phyloP scores from a whole-genome alignment of 2,113 vertebrate species.

The Gallinago media region DNA sequence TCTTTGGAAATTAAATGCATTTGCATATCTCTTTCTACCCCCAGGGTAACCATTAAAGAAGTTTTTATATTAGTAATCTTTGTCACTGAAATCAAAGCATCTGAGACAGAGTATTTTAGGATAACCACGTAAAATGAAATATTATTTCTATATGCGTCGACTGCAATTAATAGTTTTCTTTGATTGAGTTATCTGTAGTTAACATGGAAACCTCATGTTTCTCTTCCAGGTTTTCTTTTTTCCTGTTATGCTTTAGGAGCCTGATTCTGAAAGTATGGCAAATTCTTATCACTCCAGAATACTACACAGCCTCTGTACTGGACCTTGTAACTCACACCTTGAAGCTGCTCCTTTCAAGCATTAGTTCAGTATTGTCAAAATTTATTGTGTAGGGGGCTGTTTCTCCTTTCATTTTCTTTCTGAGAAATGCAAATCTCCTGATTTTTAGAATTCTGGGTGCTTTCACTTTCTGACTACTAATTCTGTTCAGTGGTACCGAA shows the following conservation, averaged over 20 bases:
- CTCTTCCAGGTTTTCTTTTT: neutral
- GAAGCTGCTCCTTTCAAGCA: neutral
- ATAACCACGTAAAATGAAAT: neutral
- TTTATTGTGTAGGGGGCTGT: neutral
- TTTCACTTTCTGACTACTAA: conserved; percentile 38
- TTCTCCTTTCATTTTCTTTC: conserved; percentile 58
- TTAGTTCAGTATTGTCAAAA: neutral
- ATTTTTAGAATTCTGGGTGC: neutral
- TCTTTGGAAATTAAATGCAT: conserved; percentile 7
- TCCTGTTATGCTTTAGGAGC: neutral
- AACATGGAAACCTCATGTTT: neutral
- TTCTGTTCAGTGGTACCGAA: neutral
- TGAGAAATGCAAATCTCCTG: conserved; percentile 18
- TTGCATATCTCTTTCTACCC: conserved; percentile 1
- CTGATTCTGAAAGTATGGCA: neutral
- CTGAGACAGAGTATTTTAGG: conserved; percentile 10
- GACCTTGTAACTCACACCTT: neutral
- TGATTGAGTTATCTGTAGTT: neutral
- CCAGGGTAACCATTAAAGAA: neutral
- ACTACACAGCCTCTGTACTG: neutral
- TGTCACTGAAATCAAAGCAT: neutral
- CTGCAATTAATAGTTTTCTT: neutral
- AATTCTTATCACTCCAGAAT: neutral
- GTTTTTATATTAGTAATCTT: neutral
- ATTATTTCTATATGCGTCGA: neutral